Base-by-base conservation (phyloP, 2,797 vertebrate species). In the Sciaenops ocellatus region DNA sequence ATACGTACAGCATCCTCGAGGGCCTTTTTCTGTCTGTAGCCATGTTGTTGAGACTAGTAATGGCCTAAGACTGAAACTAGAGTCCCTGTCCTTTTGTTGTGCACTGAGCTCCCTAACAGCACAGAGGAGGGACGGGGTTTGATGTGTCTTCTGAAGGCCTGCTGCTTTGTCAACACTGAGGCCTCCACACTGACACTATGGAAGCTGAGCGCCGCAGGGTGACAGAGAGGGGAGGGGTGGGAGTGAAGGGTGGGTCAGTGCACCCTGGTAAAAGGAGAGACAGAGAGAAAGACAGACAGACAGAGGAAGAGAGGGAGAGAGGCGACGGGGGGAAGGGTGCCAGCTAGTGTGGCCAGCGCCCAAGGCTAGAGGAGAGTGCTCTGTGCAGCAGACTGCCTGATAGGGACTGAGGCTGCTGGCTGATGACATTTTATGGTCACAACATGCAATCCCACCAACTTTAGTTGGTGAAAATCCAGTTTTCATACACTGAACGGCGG, bases 401-500 rank as follows among this genome's bases (percentile, higher is more conserved):
- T 91, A 90, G 87, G 82, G 89, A 89, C 91, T 83, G 79, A 84
- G 88, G 92, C 93, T 95, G 92, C 90, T 90, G 89, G 94, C 92
- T 95, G 94, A 95, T 95, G 93, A 95, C 94, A 95, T 95, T 94
- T 95, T 93, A 89, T 95, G 93, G 94, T 95, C 92, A 94, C 88
- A 94, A 91, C 89, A 92, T 94, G 95, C 93, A 95, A 94, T 93
- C 90, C 91, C 71, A 90, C 87, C 90, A 94, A 93, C 87, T 93
- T 93, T 82, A 87, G 76, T 78, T 85, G 83, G 81, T 82, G 69
- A 87, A 91, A 92, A 87, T 88, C 78, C 85, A 85, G 84, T 91
- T 89, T 92, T 92, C 64, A 65, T 78, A 72, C 79, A 56, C 71
- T 86, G 51, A 80, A 86, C 0, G 69, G 62, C 73, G 71, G 67